phyloP scores from a whole-genome alignment of 2,797 vertebrate genomes.

The Mus spretus region DNA sequence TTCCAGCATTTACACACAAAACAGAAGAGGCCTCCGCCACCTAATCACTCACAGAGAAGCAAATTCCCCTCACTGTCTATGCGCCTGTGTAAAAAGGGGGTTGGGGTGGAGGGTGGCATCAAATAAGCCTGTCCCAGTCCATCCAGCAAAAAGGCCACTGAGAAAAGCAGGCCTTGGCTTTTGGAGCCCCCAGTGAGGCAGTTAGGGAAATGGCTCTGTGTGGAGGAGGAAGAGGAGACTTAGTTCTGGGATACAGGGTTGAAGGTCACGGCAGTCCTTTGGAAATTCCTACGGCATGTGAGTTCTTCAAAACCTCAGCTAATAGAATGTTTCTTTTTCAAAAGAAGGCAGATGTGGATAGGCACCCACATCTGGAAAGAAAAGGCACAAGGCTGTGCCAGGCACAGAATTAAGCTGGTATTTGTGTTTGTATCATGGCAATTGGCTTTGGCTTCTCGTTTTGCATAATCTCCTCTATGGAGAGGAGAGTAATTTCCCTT shows the following conservation, averaged over 20 bases:
- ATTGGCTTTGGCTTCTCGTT: conserved; percentile 89
- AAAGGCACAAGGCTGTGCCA: conserved; percentile 74
- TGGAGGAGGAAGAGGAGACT: conserved; percentile 14
- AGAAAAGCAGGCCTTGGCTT: neutral
- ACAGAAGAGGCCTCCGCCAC: neutral
- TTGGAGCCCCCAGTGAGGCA: neutral
- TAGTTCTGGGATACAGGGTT: neutral
- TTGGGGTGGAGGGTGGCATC: no score
- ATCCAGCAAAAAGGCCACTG: neutral
- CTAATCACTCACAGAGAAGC: neutral
- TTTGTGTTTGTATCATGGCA: conserved; percentile 89
- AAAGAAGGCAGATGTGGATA: conserved; percentile 57
- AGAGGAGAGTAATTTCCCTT: conserved; percentile 90
- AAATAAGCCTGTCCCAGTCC: neutral
- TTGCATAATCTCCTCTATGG: conserved; percentile 91
- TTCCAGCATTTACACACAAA: neutral
- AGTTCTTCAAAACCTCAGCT: conserved; percentile 65
- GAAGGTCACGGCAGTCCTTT: neutral
- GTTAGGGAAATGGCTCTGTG: neutral
- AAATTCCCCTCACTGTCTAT: neutral
- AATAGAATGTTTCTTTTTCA: conserved; percentile 5
- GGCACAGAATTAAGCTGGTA: conserved; percentile 88
- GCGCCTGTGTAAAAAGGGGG: neutral
- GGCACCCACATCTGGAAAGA: conserved; percentile 78
- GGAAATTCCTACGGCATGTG: conserved; percentile 19